Conservation (phyloP, 2,888 invertebrate genomes). For the Lacanobia oleracea region DNA sequence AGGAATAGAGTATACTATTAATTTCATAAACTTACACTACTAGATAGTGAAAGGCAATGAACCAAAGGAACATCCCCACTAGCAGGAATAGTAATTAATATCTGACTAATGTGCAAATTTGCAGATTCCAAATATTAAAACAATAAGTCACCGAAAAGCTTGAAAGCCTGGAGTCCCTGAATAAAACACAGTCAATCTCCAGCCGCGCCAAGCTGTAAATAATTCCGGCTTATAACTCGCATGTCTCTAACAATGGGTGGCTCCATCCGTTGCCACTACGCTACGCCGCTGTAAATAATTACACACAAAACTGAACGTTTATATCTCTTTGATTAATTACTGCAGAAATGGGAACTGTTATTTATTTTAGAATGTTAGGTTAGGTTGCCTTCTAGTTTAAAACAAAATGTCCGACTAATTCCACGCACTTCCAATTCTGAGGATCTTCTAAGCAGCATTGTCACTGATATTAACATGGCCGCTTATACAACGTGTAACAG, state of each 20-base stretch:
- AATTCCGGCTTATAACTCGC: constrained; percentile 40
- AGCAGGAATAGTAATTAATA: neutral
- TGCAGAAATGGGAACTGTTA: constrained; percentile 22
- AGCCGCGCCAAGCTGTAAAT: constrained; percentile 38
- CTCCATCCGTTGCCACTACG: constrained; percentile 28
- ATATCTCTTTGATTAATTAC: constrained; percentile 47
- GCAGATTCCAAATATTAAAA: neutral
- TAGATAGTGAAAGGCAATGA: neutral
- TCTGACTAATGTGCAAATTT: neutral
- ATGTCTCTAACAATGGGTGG: constrained; percentile 32
- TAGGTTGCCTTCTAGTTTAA: too few relatives aligned
- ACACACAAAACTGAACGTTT: constrained; percentile 29
- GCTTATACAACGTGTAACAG: too few relatives aligned
- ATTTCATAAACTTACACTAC: too few relatives aligned
- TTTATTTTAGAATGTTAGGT: constrained; percentile 4
- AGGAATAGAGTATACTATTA: too few relatives aligned
- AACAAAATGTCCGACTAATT: neutral
- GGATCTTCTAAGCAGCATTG: neutral
- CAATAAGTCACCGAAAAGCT: neutral
- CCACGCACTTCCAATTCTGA: neutral
- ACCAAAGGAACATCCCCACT: neutral
- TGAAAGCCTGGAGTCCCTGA: neutral
- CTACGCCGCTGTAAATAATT: constrained; percentile 36
- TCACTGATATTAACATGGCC: neutral
- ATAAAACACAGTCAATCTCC: constrained; percentile 37